These are phyloP conservation scores for Cosmorhoe ocellata DNA, from an alignment of 2,888 invertebrate species.

Conservation along the genomic window DNA sequence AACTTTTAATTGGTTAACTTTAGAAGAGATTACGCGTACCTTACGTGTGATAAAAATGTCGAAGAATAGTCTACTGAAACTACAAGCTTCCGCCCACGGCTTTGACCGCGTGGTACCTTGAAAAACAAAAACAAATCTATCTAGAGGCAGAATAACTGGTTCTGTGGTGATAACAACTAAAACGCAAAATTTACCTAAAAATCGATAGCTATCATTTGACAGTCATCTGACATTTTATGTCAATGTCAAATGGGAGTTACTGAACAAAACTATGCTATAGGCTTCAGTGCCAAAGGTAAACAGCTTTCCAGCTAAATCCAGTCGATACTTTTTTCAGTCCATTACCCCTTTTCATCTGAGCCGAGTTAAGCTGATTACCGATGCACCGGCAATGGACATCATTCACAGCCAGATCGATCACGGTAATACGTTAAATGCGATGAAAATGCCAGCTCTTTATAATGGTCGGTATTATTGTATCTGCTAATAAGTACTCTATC, in stretches of 20 bases:
- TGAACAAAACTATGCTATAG: background rate
- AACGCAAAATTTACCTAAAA: too few relatives aligned
- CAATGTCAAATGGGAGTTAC: too few relatives aligned
- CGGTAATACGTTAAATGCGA: slow-evolving; percentile 19
- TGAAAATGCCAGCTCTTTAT: slow-evolving; percentile 10
- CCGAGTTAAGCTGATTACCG: slow-evolving; percentile 68
- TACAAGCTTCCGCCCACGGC: too few relatives aligned
- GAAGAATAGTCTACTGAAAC: background rate
- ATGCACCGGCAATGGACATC: slow-evolving; percentile 56
- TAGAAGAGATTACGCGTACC: slow-evolving; percentile 10
- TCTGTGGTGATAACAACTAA: too few relatives aligned
- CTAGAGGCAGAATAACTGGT: too few relatives aligned
- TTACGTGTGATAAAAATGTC: slow-evolving; percentile 11
- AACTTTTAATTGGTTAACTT: slow-evolving; percentile 25
- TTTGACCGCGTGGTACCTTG: too few relatives aligned
- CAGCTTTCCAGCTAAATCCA: slow-evolving; percentile 21
- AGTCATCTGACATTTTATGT: too few relatives aligned
- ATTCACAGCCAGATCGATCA: slow-evolving; percentile 39
- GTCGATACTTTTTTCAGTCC: slow-evolving; percentile 55
- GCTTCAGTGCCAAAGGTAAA: slow-evolving; percentile 7
- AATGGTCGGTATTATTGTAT: background rate
- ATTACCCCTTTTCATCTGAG: slow-evolving; percentile 65
- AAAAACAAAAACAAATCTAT: too few relatives aligned
- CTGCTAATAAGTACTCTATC: background rate
- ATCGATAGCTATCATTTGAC: too few relatives aligned